A percentile compares a stretch with the other conserved stretches of the same genome.
These are phyloP conservation scores for Apocrypta bakeri DNA, from an alignment of 1,140 invertebrate genomes.

Conservation along the genomic window DNA sequence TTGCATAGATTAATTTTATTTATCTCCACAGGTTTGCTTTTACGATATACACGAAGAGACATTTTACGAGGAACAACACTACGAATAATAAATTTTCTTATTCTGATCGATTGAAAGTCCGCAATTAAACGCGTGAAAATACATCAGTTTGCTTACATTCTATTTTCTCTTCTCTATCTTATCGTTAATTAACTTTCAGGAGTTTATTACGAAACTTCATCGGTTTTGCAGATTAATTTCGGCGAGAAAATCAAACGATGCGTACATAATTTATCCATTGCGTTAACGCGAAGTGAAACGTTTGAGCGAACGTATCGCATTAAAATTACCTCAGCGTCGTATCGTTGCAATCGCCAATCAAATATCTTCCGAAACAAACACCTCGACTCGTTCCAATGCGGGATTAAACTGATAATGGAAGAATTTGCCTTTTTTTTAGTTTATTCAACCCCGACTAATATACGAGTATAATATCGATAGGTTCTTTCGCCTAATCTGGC, in stretches of 20 bases:
- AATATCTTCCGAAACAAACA: not conserved
- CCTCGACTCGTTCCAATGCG: not conserved
- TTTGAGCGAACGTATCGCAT: no score
- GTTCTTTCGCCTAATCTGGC: slow-evolving; percentile 7
- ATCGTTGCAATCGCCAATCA: not conserved
- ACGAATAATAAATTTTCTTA: not conserved
- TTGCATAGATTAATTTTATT: not conserved
- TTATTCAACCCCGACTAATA: no score
- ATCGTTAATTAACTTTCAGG: not conserved
- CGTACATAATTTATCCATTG: no score
- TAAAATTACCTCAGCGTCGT: not conserved
- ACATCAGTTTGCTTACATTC: not conserved
- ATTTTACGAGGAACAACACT: not conserved
- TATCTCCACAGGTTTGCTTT: not conserved
- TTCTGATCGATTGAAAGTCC: not conserved
- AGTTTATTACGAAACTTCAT: not conserved
- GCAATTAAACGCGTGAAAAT: slow-evolving; percentile 3
- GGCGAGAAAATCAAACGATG: not conserved
- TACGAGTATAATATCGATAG: no score
- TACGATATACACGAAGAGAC: not conserved
- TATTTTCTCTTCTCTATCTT: not conserved
- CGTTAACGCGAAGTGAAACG: no score
- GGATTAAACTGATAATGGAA: no score
- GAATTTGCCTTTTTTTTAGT: no score
- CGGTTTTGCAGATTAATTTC: no score